Evolutionary conservation across 2,797 vertebrate species (phyloP), one percentile per base, ranked within the genome.

Genomic region (Eulemur rubriventer): DNA sequence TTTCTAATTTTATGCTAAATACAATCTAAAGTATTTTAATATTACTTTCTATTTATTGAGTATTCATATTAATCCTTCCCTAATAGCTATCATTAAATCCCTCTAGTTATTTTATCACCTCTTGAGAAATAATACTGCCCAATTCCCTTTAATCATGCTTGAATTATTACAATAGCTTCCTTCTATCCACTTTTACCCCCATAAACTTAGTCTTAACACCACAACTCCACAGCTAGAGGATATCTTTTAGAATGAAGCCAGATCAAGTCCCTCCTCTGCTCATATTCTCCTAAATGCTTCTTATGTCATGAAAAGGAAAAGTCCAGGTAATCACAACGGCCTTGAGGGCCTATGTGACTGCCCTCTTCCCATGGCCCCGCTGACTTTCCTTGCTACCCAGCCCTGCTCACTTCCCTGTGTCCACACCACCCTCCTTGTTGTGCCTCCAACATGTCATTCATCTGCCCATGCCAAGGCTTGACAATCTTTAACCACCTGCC

Each of bases 1-100:
- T 14, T 76, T 95, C 30, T 87, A 75, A 46, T 83, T 80, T 70
- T 63, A 70, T 65, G 16, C 1, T 22, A 87, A 75, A 35, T 46
- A 28, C 18, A 30, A 94, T 91, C 17, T 24, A 33, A 85, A 85
- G 48, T 30, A 38, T 33, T 87, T 87, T 87, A 87, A 79, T 83
- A 78, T 75, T 63, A 2, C 0, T 83, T 94, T 52, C 28, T 52
- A 57, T 65, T 61, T 43, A 48, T 33, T 91, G 69, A 57, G 33
- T 72, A 84, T 4, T 85, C 61, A 50, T 78, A 67, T 14, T 18
- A 82, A 43, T 76, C 13, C 1, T 89, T 9, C 67, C n/a, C 26
- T 57, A 80, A 73, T 30, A 55, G 20, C 20, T 55, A 55, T 55
- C 20, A 7, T 20, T 73, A 80, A 61, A 70, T 88, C 41, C 20